Evolutionary conservation across 2,797 vertebrate genomes (phyloP).

Genomic region (Platyrinchus mystaceus): DNA sequence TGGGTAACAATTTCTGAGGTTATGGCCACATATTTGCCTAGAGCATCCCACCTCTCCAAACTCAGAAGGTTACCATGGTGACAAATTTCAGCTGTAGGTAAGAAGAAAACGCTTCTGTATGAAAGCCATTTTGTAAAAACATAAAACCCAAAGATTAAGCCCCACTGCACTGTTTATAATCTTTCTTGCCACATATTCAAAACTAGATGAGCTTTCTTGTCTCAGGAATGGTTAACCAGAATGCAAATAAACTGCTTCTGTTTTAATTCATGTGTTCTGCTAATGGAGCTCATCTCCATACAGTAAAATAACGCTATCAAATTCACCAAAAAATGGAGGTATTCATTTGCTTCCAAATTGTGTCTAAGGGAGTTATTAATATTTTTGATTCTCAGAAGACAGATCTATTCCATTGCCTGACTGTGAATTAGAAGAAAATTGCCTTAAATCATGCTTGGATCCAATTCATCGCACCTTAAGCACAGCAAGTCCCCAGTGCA

Average conservation of each 20-base stretch:
- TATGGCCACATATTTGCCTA: slow-evolving; percentile 15
- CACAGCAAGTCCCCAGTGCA: background rate
- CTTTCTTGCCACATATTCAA: slow-evolving; percentile 11
- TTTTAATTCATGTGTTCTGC: slow-evolving; percentile 36
- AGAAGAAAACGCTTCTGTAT: slow-evolving; percentile 48
- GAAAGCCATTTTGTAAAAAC: slow-evolving; percentile 60
- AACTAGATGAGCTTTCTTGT: slow-evolving; percentile 1
- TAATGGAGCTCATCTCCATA: background rate
- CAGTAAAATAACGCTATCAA: background rate
- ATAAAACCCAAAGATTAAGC: slow-evolving; percentile 58
- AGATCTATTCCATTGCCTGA: background rate
- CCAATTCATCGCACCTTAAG: slow-evolving; percentile 5
- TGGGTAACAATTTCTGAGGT: slow-evolving; percentile 18
- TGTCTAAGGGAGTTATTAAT: slow-evolving; percentile 23
- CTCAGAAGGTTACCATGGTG: slow-evolving; percentile 63
- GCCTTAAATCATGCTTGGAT: slow-evolving; percentile 12
- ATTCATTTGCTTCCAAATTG: slow-evolving; percentile 21
- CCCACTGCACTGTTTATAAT: slow-evolving; percentile 1
- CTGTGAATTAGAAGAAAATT: slow-evolving; percentile 19
- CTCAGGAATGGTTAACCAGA: slow-evolving; percentile 16
- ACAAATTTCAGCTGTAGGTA: slow-evolving; percentile 65
- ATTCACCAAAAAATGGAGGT: background rate
- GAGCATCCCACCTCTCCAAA: slow-evolving; percentile 47
- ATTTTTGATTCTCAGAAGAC: slow-evolving; percentile 13
- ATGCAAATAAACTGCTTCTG: slow-evolving; percentile 45